A percentile compares a stretch with the other conserved stretches of the same genome.
phyloP scores from a whole-genome alignment of 1,140 invertebrate genomes.

The Protaetia brevitarsis region DNA sequence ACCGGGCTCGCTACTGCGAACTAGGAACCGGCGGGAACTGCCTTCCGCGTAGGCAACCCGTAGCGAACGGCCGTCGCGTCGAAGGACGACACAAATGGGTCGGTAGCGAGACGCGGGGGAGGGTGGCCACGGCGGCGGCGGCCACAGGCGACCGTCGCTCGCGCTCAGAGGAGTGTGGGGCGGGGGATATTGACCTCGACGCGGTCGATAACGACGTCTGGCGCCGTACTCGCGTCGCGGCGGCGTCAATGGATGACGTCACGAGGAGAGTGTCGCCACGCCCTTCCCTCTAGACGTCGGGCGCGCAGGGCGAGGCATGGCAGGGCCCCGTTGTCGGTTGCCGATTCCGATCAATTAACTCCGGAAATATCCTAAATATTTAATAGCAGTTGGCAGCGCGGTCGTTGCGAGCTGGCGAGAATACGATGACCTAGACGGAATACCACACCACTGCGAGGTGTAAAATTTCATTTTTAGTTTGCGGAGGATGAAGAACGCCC shows the following conservation, averaged over 20 bases:
- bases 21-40: not conserved
- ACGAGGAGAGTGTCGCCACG: constrained; percentile 34
- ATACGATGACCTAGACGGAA: no score
- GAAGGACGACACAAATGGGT: not conserved
- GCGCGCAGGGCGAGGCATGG: not conserved
- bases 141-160: not conserved
- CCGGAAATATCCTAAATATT: constrained; percentile 43
- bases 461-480: no score
- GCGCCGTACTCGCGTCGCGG: constrained; percentile 37
- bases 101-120: not conserved
- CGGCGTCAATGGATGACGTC: constrained; percentile 42
- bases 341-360: not conserved
- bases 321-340: not conserved
- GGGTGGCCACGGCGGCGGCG: not conserved
- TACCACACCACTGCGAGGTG: no score
- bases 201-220: constrained; percentile 45
- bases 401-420: no score
- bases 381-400: no score
- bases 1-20: not conserved
- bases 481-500: no score
- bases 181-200: constrained; percentile 36
- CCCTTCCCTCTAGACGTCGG: constrained; percentile 23
- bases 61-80: not conserved
- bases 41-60: constrained; percentile 3
- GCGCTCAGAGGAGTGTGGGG: constrained; percentile 17